Percentiles rank a stretch among this genome's conserved stretches.
These are phyloP conservation scores for Cataglyphis altisquamis DNA, from an alignment of 2,888 invertebrate species.

Conservation along the genomic window DNA sequence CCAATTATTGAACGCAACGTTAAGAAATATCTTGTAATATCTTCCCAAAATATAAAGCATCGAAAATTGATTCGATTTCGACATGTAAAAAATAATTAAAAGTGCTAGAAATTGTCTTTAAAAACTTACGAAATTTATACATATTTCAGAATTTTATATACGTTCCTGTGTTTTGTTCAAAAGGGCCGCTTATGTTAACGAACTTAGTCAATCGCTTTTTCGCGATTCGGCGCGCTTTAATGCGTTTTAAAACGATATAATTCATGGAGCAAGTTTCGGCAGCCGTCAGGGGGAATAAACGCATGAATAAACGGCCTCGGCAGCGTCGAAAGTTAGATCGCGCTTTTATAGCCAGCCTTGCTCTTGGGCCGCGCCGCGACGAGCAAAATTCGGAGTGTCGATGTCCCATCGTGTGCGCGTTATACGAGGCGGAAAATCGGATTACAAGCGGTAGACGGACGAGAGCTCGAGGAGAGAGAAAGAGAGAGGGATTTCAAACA, in stretches of 20 bases:
- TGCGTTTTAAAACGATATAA: constrained; percentile 16
- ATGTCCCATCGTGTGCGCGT: constrained; percentile 45
- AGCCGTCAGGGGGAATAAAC: constrained; percentile 23
- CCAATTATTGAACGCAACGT: background rate
- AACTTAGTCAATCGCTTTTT: constrained; percentile 12
- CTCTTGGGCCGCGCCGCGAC: constrained; percentile 27
- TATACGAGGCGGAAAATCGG: constrained; percentile 66
- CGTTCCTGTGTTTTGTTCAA: background rate
- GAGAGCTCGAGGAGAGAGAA: background rate
- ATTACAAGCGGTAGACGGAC: constrained; percentile 64
- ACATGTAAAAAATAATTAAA: background rate
- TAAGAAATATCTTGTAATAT: background rate
- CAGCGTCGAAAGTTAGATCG: constrained; percentile 43
- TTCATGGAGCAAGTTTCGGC: background rate
- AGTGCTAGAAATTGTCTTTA: background rate
- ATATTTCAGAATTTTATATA: too few species aligned
- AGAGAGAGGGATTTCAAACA: constrained; percentile 60
- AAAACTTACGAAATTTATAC: background rate
- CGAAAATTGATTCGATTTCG: background rate
- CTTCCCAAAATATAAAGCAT: background rate
- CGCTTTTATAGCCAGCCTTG: constrained; percentile 38
- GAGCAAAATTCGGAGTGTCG: constrained; percentile 53
- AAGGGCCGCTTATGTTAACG: background rate
- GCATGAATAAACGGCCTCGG: constrained; percentile 39
- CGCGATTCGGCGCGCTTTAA: background rate